A percentile compares a stretch with the other conserved stretches of the same genome.
These are phyloP conservation scores for Heliocidaris tuberculata DNA, from an alignment of 35 echinoderm and acorn worm species.

Conservation along the genomic window DNA sequence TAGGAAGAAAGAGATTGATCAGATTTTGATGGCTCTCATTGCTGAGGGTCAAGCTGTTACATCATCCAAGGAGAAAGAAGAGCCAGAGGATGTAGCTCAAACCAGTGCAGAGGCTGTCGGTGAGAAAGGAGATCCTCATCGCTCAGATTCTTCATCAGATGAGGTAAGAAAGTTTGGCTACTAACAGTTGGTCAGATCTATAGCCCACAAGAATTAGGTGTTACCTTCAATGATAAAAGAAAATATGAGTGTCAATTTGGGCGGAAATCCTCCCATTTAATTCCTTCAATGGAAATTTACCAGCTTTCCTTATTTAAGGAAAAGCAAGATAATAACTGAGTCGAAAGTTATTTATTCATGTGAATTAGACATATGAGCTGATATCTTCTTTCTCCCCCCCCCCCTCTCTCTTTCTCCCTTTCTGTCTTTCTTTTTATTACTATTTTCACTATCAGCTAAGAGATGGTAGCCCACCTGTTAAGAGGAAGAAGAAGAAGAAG, in stretches of 20 bases:
- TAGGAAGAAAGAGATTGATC: slow-evolving; percentile 4
- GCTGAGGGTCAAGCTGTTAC: background rate
- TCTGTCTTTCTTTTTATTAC: background rate
- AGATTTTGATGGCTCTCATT: background rate
- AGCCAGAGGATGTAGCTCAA: background rate
- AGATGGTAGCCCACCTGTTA: slow-evolving; percentile 7
- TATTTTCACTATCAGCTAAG: background rate
- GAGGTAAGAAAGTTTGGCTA: background rate
- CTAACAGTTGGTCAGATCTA: too few relatives aligned
- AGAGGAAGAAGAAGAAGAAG: background rate
- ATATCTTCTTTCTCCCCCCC: too few relatives aligned
- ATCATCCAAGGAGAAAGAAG: background rate
- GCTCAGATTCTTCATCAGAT: background rate
- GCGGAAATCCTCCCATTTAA: too few relatives aligned
- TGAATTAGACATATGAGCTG: too few relatives aligned
- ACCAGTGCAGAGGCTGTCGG: background rate
- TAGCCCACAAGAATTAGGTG: too few relatives aligned
- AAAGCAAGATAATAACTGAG: too few relatives aligned
- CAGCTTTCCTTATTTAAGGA: too few relatives aligned
- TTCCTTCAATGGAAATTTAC: too few relatives aligned
- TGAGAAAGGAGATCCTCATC: background rate
- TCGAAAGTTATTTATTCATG: too few relatives aligned
- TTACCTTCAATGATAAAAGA: too few relatives aligned
- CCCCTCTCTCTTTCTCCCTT: background rate
- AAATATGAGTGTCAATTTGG: too few relatives aligned